Evolutionary conservation across 2,888 invertebrate species (phyloP), one percentile per base, ranked within the genome.

Genomic region (Drosophila melanosoma): DNA sequence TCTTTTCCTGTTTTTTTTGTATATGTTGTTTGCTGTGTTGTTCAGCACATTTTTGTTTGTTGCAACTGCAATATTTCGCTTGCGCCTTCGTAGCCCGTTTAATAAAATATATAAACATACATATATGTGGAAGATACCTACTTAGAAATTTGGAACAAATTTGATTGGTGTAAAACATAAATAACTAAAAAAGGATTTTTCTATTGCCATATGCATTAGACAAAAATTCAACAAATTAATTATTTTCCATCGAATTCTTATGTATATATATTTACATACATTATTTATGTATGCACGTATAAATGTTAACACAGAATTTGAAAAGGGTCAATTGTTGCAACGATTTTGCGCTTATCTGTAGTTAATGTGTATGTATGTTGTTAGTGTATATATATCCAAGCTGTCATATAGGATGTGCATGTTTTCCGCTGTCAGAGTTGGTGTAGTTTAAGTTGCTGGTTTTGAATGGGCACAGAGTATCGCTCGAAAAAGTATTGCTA

Each of bases 401-500:
- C 67, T 77, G 83, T 74, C 74, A 71, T 63, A 57, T 57, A 81
- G 53, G 76, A 76, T 66, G 65, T 81, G 81, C 77, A 77, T 81
- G 51, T 64, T 57, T 58, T 45, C 35, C 62, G 36, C 56, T 72
- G 63, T 71, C 66, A 70, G 51, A 60, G 26, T 60, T 59, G 33
- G 32, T 48, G 42, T 49, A 61, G 63, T 36, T 69, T 45, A 42
- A 17, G 20, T 17, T 29, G 56, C 29, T 63, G 69, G 26, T 57
- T 49, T 40, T 70, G 49, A 58, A 67, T 77, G 82, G 82, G 87
- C 73, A 79, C 74, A 88, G 58, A 76, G 70, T 72, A 85, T 74
- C 85, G 82, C 73, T 71, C 51, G 66, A 82, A 82, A 78, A 74
- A 32, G 63, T 63, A 70, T 78, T 79, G 82, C 80, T 79, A 65